Conservation (phyloP, 2,797 vertebrate genomes). For the Gephyroberyx darwinii region DNA sequence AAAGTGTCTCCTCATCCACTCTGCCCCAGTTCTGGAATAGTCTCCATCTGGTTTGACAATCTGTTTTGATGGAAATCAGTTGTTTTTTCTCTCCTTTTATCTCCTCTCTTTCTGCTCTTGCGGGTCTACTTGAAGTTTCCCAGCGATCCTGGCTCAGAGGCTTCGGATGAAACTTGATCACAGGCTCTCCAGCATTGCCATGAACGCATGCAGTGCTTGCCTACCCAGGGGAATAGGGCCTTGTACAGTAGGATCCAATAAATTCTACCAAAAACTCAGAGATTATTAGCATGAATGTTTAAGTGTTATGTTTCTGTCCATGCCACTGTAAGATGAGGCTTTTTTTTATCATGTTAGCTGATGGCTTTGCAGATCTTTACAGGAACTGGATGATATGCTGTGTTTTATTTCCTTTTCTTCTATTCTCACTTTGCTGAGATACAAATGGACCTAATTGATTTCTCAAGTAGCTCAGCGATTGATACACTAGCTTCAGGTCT, state of each 20-base stretch:
- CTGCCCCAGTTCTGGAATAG: constrained; percentile 78
- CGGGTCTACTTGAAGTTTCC: constrained; percentile 73
- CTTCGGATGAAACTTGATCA: constrained; percentile 77
- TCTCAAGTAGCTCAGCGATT: constrained; percentile 12
- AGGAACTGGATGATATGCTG: constrained; percentile 14
- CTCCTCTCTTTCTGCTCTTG: constrained; percentile 61
- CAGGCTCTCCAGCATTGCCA: constrained; percentile 65
- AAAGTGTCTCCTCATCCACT: constrained; percentile 70
- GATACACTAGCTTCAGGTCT: constrained; percentile 13
- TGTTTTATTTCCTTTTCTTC: constrained; percentile 33
- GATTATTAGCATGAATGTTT: constrained; percentile 42
- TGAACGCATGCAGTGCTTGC: constrained; percentile 52
- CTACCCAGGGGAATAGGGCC: constrained; percentile 48
- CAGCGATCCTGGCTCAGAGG: constrained; percentile 64
- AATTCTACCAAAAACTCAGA: constrained; percentile 44
- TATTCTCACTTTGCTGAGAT: constrained; percentile 21
- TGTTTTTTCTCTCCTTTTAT: constrained; percentile 72
- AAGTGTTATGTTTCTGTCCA: constrained; percentile 19
- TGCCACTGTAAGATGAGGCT: constrained; percentile 15
- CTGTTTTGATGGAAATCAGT: constrained; percentile 84
- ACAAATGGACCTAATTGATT: constrained; percentile 37
- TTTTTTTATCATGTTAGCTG: constrained; percentile 47
- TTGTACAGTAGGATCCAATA: constrained; percentile 41
- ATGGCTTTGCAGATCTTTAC: constrained; percentile 42
- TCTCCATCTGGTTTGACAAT: constrained; percentile 86